Percentiles rank a stretch among this genome's conserved stretches.
Evolutionary conservation across 2,797 vertebrate genomes (phyloP).

Genomic region (Sebastes hopkinsi): DNA sequence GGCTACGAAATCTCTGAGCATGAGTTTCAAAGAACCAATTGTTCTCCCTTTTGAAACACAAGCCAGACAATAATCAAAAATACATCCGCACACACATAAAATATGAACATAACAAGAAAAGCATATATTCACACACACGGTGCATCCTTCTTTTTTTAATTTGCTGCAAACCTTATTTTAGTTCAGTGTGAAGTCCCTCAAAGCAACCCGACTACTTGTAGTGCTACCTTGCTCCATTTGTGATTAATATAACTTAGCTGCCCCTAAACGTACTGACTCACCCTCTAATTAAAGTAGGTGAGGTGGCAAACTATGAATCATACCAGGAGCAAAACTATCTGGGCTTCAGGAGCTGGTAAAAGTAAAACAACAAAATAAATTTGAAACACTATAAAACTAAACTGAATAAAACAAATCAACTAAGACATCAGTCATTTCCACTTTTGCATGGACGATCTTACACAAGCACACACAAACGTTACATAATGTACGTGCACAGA

Average conservation of each 20-base stretch:
- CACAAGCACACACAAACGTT: too few species aligned
- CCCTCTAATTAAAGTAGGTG: constrained; percentile 15
- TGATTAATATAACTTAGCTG: constrained; percentile 12
- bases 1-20: not conserved
- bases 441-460: too few species aligned
- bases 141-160: not conserved
- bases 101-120: not conserved
- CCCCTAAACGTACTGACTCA: constrained; percentile 15
- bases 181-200: not conserved
- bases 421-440: not conserved
- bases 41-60: constrained; percentile 10
- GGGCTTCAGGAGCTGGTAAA: not conserved
- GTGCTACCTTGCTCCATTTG: not conserved
- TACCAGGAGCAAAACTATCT: not conserved
- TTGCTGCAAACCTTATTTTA: not conserved
- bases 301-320: constrained; percentile 7
- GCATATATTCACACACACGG: not conserved
- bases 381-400: too few species aligned
- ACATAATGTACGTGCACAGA: too few species aligned
- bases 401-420: not conserved
- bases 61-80: not conserved
- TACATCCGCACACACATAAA: not conserved
- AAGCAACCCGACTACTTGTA: not conserved
- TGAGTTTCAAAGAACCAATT: constrained; percentile 14
- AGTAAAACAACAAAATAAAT: not conserved